A percentile compares a stretch with the other conserved stretches of the same genome.
phyloP scores from a whole-genome alignment of 2,797 vertebrate genomes.

The Sebastes goodei region DNA sequence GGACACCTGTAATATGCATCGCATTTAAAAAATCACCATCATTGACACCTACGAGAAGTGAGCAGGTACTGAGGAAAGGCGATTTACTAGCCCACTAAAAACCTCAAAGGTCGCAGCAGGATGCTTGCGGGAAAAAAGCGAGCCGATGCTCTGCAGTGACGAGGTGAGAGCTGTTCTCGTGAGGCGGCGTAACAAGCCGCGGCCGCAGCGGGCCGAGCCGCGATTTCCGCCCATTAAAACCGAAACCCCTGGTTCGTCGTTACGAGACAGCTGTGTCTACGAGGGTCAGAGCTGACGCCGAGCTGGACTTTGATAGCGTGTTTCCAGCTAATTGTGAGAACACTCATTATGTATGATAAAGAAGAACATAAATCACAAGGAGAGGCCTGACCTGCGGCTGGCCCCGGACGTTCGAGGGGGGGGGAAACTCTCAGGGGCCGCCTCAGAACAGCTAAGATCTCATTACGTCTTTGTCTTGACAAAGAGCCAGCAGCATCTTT shows the following conservation, averaged over 20 bases:
- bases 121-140: slow-evolving; percentile 8
- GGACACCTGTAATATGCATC: slow-evolving; percentile 14
- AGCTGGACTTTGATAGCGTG: slow-evolving; percentile 58
- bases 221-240: slow-evolving; percentile 77
- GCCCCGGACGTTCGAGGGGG: slow-evolving; percentile 63
- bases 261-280: slow-evolving; percentile 75
- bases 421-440: slow-evolving; percentile 62
- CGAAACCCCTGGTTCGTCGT: slow-evolving; percentile 57
- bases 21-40: slow-evolving; percentile 8
- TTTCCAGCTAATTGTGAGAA: slow-evolving; percentile 82
- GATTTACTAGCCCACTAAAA: slow-evolving; percentile 67
- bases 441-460: slow-evolving; percentile 74
- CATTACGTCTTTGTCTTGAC: slow-evolving; percentile 78
- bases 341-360: slow-evolving; percentile 83
- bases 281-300: slow-evolving; percentile 69
- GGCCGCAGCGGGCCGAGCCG: slow-evolving; percentile 46
- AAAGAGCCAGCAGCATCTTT: slow-evolving; percentile 70
- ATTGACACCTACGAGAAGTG: slow-evolving; percentile 53
- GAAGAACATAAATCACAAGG: slow-evolving; percentile 82
- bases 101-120: slow-evolving; percentile 63
- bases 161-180: slow-evolving; percentile 59
- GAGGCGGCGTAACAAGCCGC: slow-evolving; percentile 70
- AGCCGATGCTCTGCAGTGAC: slow-evolving; percentile 19
- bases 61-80: slow-evolving; percentile 43
- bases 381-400: slow-evolving; percentile 73